Conservation (phyloP, 2,797 vertebrate genomes). For the Periparus ater region DNA sequence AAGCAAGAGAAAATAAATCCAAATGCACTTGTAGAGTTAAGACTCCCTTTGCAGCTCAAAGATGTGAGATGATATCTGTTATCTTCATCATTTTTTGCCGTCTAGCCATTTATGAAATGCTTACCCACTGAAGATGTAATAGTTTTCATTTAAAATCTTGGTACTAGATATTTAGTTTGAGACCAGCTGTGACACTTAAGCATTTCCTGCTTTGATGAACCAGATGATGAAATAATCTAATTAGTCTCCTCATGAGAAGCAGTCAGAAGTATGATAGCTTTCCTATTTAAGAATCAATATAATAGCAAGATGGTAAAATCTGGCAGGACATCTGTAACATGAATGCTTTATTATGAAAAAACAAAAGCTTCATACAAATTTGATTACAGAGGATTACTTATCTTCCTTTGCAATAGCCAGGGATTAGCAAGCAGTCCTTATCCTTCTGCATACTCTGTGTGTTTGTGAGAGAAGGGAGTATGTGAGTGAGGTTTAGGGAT, state of each 20-base stretch:
- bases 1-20: constrained; percentile 39
- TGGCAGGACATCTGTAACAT: constrained; percentile 52
- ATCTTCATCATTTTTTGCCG: constrained; percentile 58
- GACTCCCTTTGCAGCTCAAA: constrained; percentile 23
- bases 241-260: constrained; percentile 69
- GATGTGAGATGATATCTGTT: constrained; percentile 29
- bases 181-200: constrained; percentile 71
- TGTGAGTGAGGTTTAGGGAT: not conserved
- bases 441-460: not conserved
- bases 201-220: constrained; percentile 74
- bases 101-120: constrained; percentile 63
- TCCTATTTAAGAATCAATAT: constrained; percentile 68
- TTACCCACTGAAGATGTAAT: constrained; percentile 57
- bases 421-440: constrained; percentile 23
- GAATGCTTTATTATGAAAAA: constrained; percentile 34
- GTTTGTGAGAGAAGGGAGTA: not conserved
- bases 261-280: constrained; percentile 68
- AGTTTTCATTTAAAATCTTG: constrained; percentile 72
- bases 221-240: constrained; percentile 75
- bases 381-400: constrained; percentile 50
- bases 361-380: not conserved
- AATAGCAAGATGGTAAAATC: constrained; percentile 58
- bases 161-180: constrained; percentile 64
- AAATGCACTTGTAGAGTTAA: constrained; percentile 2
- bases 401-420: constrained; percentile 20